These are phyloP conservation scores for Ladona fulva DNA, from an alignment of 1,140 invertebrate genomes.

Conservation along the genomic window DNA sequence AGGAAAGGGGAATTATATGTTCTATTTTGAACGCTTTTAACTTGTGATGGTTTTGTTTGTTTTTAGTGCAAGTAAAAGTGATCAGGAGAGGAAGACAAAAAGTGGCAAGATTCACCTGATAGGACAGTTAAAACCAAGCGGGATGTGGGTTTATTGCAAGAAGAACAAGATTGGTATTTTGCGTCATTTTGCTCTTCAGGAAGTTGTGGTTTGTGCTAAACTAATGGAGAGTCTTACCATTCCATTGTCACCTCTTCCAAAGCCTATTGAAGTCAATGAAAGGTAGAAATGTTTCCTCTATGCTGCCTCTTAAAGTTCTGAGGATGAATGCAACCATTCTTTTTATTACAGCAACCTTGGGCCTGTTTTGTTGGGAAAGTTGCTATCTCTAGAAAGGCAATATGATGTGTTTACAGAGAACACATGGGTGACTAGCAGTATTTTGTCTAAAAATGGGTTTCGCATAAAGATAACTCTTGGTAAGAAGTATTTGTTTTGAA, in stretches of 20 bases:
- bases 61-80: too few relatives aligned
- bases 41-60: too few relatives aligned
- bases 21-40: too few relatives aligned
- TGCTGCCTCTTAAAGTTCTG: not conserved
- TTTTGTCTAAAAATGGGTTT: conserved; percentile 2
- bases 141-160: conserved; percentile 17
- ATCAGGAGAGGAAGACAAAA: not conserved
- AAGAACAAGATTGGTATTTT: conserved; percentile 18
- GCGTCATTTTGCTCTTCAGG: conserved; percentile 20
- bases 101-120: not conserved
- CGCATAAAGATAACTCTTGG: not conserved
- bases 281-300: conserved; percentile 2
- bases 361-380: not conserved
- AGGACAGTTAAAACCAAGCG: conserved; percentile 18
- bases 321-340: not conserved
- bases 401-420: not conserved
- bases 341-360: not conserved
- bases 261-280: not conserved
- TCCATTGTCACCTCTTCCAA: not conserved
- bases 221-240: conserved; percentile 16
- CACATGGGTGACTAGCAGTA: not conserved
- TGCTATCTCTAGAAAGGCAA: not conserved
- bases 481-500: not conserved
- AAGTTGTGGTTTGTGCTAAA: conserved; percentile 17
- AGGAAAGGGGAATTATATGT: too few relatives aligned